These are phyloP conservation scores for Yponomeuta malinellus DNA, from an alignment of 2,888 invertebrate genomes.

Conservation along the genomic window DNA sequence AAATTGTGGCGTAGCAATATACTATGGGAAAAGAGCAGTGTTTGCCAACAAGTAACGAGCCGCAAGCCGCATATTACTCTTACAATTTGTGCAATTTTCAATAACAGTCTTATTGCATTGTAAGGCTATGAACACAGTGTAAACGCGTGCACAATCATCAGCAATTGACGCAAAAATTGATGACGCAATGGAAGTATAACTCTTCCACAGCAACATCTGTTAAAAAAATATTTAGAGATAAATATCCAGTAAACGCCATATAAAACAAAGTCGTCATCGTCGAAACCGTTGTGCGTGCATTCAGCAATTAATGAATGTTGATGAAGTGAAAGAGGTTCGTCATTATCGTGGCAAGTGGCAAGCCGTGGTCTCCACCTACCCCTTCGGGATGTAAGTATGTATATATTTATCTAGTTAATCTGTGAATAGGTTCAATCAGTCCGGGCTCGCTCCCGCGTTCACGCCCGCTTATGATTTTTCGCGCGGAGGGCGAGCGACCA, in stretches of 20 bases:
- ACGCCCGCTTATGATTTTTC: background rate
- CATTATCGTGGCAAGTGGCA: background rate
- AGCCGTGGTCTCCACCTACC: background rate
- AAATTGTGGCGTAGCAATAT: background rate
- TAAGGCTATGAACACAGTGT: background rate
- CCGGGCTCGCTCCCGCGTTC: background rate
- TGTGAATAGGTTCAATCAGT: background rate
- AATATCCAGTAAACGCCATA: too few species aligned
- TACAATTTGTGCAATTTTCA: conserved; percentile 1
- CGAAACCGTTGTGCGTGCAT: too few species aligned
- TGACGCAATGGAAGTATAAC: too few species aligned
- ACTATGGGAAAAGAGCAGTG: background rate
- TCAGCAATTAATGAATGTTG: too few species aligned
- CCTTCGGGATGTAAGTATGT: too few species aligned
- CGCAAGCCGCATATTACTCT: background rate
- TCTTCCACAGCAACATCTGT: too few species aligned
- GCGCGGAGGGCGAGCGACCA: too few species aligned
- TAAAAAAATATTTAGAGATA: too few species aligned
- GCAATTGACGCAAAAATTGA: too few species aligned
- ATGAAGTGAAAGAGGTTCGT: too few species aligned
- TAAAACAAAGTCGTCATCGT: too few species aligned
- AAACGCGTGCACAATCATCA: background rate
- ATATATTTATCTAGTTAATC: background rate
- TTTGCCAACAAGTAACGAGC: background rate
- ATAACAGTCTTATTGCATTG: background rate